Evolutionary conservation across 2,797 vertebrate genomes (phyloP).

Genomic region (Amazona ochrocephala): DNA sequence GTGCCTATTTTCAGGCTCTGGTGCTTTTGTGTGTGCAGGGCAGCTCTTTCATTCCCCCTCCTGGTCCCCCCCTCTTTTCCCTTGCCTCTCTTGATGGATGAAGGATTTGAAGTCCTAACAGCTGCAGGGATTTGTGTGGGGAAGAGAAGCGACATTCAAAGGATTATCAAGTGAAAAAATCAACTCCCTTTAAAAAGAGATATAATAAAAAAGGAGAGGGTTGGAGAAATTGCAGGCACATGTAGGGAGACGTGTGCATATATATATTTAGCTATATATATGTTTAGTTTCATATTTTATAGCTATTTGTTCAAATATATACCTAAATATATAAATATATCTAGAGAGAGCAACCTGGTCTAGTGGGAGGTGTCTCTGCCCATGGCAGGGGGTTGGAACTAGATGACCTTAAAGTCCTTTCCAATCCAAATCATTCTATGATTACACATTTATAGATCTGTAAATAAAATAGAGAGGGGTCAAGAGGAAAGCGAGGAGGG

Average conservation of each 20-base stretch:
- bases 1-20: conserved; percentile 2
- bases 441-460: background rate
- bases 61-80: background rate
- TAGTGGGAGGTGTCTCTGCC: background rate
- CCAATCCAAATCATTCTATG: background rate
- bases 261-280: background rate
- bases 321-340: background rate
- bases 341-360: background rate
- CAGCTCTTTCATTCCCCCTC: conserved; percentile 47
- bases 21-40: conserved; percentile 32
- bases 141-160: conserved; percentile 66
- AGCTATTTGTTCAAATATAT: too few species aligned
- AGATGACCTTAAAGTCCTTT: background rate
- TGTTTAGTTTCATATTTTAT: background rate
- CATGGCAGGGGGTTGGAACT: background rate
- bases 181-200: conserved; percentile 40
- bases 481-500: background rate
- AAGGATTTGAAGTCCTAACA: conserved; percentile 75
- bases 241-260: rapidly evolving
- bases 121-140: conserved; percentile 71
- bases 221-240: background rate
- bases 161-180: conserved; percentile 68
- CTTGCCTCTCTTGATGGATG: conserved; percentile 59
- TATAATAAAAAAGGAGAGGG: background rate
- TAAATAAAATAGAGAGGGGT: background rate